Evolutionary conservation across 2,888 invertebrate genomes (phyloP).

Genomic region (Isotomurus palustris): DNA sequence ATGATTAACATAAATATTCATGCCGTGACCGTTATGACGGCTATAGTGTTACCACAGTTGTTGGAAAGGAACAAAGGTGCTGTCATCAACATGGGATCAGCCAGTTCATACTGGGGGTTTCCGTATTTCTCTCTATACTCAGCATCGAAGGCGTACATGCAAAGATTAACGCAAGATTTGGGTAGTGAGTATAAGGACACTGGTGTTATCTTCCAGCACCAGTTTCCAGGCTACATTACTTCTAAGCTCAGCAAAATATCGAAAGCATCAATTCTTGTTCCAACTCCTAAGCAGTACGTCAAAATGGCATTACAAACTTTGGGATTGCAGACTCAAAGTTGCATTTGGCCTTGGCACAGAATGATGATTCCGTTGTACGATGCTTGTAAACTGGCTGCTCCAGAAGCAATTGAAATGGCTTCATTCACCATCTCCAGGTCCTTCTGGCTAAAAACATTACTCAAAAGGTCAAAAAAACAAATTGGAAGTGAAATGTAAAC

Average conservation of each 20-base stretch:
- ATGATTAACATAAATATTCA: constrained; percentile 51
- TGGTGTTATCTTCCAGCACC: constrained; percentile 72
- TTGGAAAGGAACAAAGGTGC: constrained; percentile 52
- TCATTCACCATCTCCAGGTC: not conserved
- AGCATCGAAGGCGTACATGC: constrained; percentile 51
- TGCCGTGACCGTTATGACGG: constrained; percentile 54
- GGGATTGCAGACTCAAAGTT: constrained; percentile 63
- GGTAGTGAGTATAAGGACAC: constrained; percentile 65
- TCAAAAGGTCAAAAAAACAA: no score
- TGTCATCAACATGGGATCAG: constrained; percentile 53
- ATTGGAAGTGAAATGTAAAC: no score
- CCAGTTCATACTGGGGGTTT: constrained; percentile 51
- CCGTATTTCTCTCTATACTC: constrained; percentile 54
- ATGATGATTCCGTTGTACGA: no score
- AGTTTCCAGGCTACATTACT: constrained; percentile 80
- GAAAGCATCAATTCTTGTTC: constrained; percentile 64
- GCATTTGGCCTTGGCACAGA: constrained; percentile 68
- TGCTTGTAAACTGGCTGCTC: no score
- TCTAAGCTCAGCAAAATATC: constrained; percentile 79
- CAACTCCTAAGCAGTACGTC: constrained; percentile 66
- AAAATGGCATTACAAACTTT: constrained; percentile 64
- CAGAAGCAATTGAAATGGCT: not conserved
- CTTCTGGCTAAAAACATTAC: no score
- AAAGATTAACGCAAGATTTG: constrained; percentile 60
- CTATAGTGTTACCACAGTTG: constrained; percentile 54